A percentile compares a stretch with the other conserved stretches of the same genome.
Conservation (phyloP, 2,888 invertebrate genomes). For the Lutraria lutraria region DNA sequence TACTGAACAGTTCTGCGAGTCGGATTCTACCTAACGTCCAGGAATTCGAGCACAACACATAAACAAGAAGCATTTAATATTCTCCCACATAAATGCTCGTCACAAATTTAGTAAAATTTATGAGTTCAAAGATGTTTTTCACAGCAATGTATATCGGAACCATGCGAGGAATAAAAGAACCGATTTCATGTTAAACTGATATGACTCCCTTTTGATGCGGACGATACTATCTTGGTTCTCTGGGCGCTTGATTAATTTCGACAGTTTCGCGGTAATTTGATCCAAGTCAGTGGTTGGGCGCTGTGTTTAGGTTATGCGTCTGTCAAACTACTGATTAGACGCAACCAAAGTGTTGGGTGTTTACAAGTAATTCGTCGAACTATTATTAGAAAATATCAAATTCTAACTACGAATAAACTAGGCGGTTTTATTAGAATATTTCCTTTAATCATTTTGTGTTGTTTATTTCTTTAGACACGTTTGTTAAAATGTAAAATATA, state of each 20-base stretch:
- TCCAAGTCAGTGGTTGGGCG: slow-evolving; percentile 64
- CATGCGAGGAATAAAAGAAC: slow-evolving; percentile 42
- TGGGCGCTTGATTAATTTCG: slow-evolving; percentile 69
- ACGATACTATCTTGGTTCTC: slow-evolving; percentile 65
- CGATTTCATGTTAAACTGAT: slow-evolving; percentile 59
- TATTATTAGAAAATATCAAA: slow-evolving; percentile 19
- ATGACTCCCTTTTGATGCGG: slow-evolving; percentile 68
- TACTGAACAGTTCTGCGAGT: neutral
- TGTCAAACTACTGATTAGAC: slow-evolving; percentile 53
- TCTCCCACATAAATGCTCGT: neutral
- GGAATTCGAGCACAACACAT: neutral
- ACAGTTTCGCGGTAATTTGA: slow-evolving; percentile 66
- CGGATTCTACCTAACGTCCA: neutral
- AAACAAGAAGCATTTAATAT: neutral
- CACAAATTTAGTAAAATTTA: slow-evolving; percentile 10
- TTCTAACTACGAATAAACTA: slow-evolving; percentile 8
- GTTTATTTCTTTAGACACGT: neutral
- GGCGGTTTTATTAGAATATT: neutral
- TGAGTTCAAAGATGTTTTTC: slow-evolving; percentile 21
- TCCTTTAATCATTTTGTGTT: slow-evolving; percentile 21
- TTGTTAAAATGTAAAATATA: slow-evolving; percentile 4
- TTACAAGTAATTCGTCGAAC: slow-evolving; percentile 18
- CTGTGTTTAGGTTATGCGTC: slow-evolving; percentile 54
- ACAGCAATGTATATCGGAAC: slow-evolving; percentile 31
- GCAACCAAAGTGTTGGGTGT: slow-evolving; percentile 16